A percentile compares a stretch with the other conserved stretches of the same genome.
These are phyloP conservation scores for Leptinotarsa defecta DNA, from an alignment of 1,140 invertebrate genomes.

Conservation along the genomic window DNA sequence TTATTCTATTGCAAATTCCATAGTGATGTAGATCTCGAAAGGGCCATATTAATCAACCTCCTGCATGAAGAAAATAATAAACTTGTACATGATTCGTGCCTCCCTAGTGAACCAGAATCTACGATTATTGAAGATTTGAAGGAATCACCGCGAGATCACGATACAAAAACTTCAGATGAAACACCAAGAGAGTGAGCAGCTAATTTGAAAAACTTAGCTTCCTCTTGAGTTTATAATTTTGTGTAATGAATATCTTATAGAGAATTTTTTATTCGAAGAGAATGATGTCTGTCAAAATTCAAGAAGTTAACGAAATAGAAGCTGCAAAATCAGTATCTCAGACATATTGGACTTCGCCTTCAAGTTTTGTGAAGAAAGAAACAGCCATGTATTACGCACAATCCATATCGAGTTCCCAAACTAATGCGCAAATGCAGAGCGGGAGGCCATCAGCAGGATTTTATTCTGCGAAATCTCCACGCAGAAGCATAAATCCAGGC, in stretches of 20 bases:
- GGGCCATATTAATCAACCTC: background rate
- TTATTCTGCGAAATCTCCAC: background rate
- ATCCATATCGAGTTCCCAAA: too few relatives aligned
- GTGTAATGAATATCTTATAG: too few relatives aligned
- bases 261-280: too few relatives aligned
- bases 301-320: too few relatives aligned
- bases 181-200: background rate
- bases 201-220: background rate
- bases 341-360: too few relatives aligned
- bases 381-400: too few relatives aligned
- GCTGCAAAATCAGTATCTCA: too few relatives aligned
- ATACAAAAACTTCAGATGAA: background rate
- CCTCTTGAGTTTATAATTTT: too few relatives aligned
- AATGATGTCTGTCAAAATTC: too few relatives aligned
- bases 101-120: background rate
- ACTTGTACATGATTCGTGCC: background rate
- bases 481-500: too few relatives aligned
- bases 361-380: too few relatives aligned
- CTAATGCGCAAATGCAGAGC: background rate
- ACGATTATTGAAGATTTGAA: background rate
- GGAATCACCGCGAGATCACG: background rate
- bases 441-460: background rate
- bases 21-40: background rate
- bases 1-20: background rate
- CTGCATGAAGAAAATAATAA: background rate